Percentiles rank a stretch among this genome's conserved stretches.
Evolutionary conservation across 2,113 vertebrate genomes (phyloP).

Genomic region (Cacatua alba): DNA sequence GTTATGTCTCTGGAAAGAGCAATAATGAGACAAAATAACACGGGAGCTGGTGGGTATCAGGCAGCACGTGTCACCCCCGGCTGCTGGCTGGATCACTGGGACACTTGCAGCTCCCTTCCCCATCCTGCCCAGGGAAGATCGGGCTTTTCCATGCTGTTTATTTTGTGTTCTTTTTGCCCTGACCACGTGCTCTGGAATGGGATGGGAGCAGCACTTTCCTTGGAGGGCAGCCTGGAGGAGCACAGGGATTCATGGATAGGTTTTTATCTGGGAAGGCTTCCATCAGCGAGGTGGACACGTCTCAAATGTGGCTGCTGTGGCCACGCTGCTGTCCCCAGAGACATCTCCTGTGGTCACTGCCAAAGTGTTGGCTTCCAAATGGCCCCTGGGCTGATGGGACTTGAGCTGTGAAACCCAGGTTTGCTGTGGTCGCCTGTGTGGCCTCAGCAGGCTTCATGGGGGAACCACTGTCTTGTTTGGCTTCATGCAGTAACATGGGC

Average conservation of each 20-base stretch:
- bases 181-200: not conserved
- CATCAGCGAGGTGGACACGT: accelerated
- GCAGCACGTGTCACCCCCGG: not conserved
- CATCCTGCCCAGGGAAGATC: not conserved
- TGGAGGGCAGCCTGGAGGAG: not conserved
- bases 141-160: not conserved
- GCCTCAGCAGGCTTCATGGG: not conserved
- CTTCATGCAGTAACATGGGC: not conserved
- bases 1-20: not conserved
- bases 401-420: not conserved
- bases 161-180: not conserved
- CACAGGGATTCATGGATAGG: accelerated
- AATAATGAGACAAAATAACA: accelerated
- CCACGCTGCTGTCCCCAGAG: accelerated
- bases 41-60: not conserved
- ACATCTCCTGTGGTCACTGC: not conserved
- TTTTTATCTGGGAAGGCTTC: not conserved
- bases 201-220: not conserved
- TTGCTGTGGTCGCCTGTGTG: accelerated
- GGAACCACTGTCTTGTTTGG: not conserved
- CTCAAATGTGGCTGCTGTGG: not conserved
- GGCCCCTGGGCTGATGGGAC: no score
- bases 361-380: not conserved
- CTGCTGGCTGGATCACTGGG: accelerated
- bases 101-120: not conserved